Evolutionary conservation across 1,140 invertebrate genomes (phyloP), one percentile per base, ranked within the genome.

Genomic region (Lerema accius): DNA sequence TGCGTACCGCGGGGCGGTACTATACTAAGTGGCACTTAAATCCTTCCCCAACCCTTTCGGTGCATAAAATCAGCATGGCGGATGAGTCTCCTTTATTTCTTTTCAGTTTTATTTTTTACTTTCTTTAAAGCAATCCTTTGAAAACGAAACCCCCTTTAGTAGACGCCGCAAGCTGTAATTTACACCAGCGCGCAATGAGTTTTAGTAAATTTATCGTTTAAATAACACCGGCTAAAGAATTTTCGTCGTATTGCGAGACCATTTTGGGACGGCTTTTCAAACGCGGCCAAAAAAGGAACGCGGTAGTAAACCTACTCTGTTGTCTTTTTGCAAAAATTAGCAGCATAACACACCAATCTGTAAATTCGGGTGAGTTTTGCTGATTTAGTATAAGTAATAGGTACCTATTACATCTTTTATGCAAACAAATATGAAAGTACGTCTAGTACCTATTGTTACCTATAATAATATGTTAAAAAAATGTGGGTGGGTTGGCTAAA

Each of bases 11-110:
- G 82, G 84, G 84, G 84, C 84, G 84, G 84, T 85, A 74, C 84
- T 75, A 51, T 73, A 26, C 40, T 59, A 72, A 88, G 85, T 76
- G 73, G 53, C 78, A 85, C 85, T 88, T 82, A 76, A n/a, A 82
- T 77, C 74, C 74, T 70, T 68, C 81, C 80, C 83, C 80, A 80
- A 82, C 80, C 85, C 82, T 80, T 84, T 78, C 70, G 77, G 63
- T 76, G 80, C 80, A 80, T 79, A 79, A 88, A 85, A 88, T 86
- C 82, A 86, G 76, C 76, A 86, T 88, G 85, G 85, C 85, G 85
- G 82, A 85, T 84, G 79, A 77, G 75, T 70, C 81, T 68, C 70
- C 78, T 80, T 80, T 74, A 78, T 82, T 86, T 83, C 77, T 82
- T 83, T 85, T 85, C 67, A 70, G 70, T 65, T 71, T 77, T 70